These are phyloP conservation scores for Protomyctophum bolini DNA, from an alignment of 2,113 vertebrate genomes.

Conservation along the genomic window DNA sequence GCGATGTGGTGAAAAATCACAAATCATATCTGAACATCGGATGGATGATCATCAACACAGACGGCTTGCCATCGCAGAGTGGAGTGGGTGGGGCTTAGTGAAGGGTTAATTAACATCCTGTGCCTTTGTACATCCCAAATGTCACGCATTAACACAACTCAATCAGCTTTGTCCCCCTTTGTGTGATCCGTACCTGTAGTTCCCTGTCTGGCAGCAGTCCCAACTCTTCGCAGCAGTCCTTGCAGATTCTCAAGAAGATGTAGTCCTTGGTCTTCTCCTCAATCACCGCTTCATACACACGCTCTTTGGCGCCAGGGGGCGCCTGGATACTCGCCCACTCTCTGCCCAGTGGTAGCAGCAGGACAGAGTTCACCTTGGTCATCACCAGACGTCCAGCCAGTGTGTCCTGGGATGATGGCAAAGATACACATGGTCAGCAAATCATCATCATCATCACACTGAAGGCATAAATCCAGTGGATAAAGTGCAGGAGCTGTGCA, in stretches of 20 bases:
- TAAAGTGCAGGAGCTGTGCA: no score
- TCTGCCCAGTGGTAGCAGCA: slow-evolving; percentile 90
- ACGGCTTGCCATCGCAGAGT: no score
- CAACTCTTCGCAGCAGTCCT: slow-evolving; percentile 94
- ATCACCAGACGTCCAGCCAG: slow-evolving; percentile 96
- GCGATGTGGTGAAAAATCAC: no score
- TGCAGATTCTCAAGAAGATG: slow-evolving; percentile 97
- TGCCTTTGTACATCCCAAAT: no score
- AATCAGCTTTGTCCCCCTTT: no score
- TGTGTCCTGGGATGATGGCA: slow-evolving; percentile 81
- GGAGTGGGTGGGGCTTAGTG: no score
- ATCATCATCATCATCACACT: no score
- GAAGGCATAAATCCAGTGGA: no score
- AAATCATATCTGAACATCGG: no score
- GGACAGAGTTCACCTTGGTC: slow-evolving; percentile 98
- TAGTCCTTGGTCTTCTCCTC: slow-evolving; percentile 99
- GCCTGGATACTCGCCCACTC: slow-evolving; percentile 81
- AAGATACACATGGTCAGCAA: neutral
- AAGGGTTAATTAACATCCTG: no score
- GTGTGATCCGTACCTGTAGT: slow-evolving; percentile 84
- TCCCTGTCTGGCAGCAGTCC: slow-evolving; percentile 90
- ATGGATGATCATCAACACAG: no score
- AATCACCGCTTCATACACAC: slow-evolving; percentile 95
- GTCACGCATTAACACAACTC: no score
- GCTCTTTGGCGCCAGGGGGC: slow-evolving; percentile 93